A percentile compares a stretch with the other conserved stretches of the same genome.
These are phyloP conservation scores for Rhabdornis inornatus DNA, from an alignment of 2,113 vertebrate genomes.

Conservation along the genomic window DNA sequence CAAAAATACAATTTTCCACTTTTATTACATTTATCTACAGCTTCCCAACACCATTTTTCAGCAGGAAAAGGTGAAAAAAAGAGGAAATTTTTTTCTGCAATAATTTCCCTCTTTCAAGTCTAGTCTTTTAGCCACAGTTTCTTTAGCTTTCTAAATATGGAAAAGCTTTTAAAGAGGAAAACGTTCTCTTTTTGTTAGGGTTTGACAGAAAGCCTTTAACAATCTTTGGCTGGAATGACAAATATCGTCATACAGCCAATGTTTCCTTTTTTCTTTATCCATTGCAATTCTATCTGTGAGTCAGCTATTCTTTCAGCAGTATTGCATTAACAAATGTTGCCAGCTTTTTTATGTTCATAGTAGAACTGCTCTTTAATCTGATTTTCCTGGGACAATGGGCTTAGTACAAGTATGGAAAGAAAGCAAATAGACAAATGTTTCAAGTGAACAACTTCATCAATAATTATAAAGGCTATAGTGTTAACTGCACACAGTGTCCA, in stretches of 20 bases:
- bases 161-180: background rate
- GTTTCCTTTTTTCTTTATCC: background rate
- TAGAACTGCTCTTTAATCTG: background rate
- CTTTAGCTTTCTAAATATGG: background rate
- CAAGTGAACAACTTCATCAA: background rate
- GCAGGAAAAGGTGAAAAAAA: background rate
- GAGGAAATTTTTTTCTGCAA: background rate
- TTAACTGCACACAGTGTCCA: background rate
- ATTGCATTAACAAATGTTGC: background rate
- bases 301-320: slow-evolving; percentile 8
- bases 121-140: background rate
- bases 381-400: background rate
- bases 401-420: background rate
- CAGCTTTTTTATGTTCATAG: background rate
- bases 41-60: background rate
- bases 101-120: background rate
- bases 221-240: background rate
- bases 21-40: background rate
- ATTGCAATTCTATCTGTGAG: background rate
- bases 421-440: background rate
- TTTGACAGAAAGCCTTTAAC: background rate
- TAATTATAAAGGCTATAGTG: background rate
- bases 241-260: background rate
- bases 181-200: background rate
- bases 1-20: background rate